phyloP scores from a whole-genome alignment of 2,888 invertebrate genomes.

The Papilio protenor region DNA sequence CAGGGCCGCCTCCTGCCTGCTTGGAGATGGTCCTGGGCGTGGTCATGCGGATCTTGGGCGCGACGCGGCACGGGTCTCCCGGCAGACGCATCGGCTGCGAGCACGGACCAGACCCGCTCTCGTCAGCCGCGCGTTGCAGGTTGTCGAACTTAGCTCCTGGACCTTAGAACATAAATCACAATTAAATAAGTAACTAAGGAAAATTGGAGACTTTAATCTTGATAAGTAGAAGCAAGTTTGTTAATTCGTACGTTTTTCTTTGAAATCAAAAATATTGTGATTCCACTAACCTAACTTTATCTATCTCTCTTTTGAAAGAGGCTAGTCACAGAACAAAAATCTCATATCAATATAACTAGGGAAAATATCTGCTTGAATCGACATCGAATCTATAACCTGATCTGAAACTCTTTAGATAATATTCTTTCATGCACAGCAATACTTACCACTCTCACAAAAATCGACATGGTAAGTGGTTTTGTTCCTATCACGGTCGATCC shows the following conservation, averaged over 20 bases:
- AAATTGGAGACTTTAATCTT: background rate
- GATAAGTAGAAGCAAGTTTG: background rate
- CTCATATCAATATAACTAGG: background rate
- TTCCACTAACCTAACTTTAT: background rate
- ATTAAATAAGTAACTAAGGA: background rate
- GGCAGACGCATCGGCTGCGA: conserved; percentile 84
- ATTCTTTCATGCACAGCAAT: background rate
- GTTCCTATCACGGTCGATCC: conserved; percentile 86
- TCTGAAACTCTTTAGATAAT: background rate
- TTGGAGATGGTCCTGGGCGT: conserved; percentile 72
- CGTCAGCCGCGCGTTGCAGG: conserved; percentile 82
- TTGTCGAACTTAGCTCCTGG: conserved; percentile 85
- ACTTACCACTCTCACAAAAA: conserved; percentile 77
- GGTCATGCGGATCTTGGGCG: conserved; percentile 69
- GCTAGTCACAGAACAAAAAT: background rate
- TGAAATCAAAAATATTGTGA: background rate
- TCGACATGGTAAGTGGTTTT: conserved; percentile 87
- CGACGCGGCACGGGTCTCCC: conserved; percentile 84
- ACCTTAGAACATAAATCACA: conserved; percentile 55
- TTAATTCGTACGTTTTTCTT: background rate
- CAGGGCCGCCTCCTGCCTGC: conserved; percentile 60
- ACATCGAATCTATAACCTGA: background rate
- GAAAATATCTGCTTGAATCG: background rate
- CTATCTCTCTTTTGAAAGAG: background rate
- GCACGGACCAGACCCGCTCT: conserved; percentile 81